Percentiles rank a stretch among this genome's conserved stretches.
These are phyloP conservation scores for Synergus japonicus DNA, from an alignment of 2,888 invertebrate species.

Conservation along the genomic window DNA sequence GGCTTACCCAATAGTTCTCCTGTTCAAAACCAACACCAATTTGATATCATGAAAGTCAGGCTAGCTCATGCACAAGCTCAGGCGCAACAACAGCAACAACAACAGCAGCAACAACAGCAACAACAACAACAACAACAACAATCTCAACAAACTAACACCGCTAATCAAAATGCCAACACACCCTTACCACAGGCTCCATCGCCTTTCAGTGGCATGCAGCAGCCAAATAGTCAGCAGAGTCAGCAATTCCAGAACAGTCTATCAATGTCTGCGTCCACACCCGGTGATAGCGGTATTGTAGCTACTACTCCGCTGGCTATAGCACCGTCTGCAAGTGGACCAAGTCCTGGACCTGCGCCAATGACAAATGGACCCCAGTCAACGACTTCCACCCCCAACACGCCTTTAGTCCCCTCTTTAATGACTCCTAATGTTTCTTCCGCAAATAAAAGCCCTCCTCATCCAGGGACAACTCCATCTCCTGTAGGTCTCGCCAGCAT, in stretches of 20 bases:
- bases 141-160: conserved; percentile 71
- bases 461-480: conserved; percentile 75
- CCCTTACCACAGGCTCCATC: conserved; percentile 79
- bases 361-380: conserved; percentile 75
- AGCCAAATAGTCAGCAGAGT: conserved; percentile 67
- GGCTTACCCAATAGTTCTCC: conserved; percentile 78
- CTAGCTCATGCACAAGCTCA: conserved; percentile 76
- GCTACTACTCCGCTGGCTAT: conserved; percentile 79
- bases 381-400: conserved; percentile 74
- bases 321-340: conserved; percentile 73
- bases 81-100: conserved; percentile 74
- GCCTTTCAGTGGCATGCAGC: conserved; percentile 78
- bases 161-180: conserved; percentile 69
- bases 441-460: conserved; percentile 79
- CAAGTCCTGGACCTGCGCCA: conserved; percentile 71
- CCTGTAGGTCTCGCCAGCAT: conserved; percentile 76
- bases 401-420: conserved; percentile 78
- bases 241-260: conserved; percentile 76
- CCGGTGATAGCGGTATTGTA: conserved; percentile 73
- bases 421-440: conserved; percentile 82
- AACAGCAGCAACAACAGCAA: conserved; percentile 75
- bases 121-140: conserved; percentile 75
- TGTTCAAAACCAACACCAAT: conserved; percentile 79
- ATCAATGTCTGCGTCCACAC: conserved; percentile 72
- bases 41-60: conserved; percentile 82